phyloP scores from a whole-genome alignment of 2,888 invertebrate genomes.

The Cantharis lateralis region DNA sequence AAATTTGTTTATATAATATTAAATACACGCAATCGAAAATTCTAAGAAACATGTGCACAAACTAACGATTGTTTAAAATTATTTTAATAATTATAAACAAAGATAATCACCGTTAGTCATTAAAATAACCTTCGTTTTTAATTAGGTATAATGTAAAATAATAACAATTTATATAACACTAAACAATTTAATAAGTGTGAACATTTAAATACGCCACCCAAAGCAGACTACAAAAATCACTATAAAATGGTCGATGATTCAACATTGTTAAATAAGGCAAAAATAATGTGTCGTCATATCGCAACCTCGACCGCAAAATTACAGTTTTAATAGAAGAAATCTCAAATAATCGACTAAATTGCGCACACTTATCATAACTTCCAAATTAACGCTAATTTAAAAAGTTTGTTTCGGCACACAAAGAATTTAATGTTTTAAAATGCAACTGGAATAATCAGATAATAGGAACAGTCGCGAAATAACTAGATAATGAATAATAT shows the following conservation, averaged over 20 bases:
- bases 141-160: background rate
- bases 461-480: background rate
- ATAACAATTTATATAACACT: background rate
- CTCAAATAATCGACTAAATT: background rate
- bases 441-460: background rate
- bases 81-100: background rate
- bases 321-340: background rate
- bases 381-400: background rate
- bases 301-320: background rate
- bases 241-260: background rate
- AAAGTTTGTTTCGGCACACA: background rate
- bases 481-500: background rate
- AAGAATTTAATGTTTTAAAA: background rate
- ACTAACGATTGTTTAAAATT: background rate
- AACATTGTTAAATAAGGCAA: background rate
- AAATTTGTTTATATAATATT: background rate
- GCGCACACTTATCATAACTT: background rate
- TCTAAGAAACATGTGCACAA: background rate
- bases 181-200: background rate
- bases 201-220: background rate
- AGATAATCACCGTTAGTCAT: background rate
- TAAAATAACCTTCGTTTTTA: background rate
- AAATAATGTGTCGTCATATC: background rate
- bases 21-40: background rate
- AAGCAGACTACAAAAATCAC: background rate